These are phyloP conservation scores for Callopanchax toddi DNA, from an alignment of 2,113 vertebrate species.

Conservation along the genomic window DNA sequence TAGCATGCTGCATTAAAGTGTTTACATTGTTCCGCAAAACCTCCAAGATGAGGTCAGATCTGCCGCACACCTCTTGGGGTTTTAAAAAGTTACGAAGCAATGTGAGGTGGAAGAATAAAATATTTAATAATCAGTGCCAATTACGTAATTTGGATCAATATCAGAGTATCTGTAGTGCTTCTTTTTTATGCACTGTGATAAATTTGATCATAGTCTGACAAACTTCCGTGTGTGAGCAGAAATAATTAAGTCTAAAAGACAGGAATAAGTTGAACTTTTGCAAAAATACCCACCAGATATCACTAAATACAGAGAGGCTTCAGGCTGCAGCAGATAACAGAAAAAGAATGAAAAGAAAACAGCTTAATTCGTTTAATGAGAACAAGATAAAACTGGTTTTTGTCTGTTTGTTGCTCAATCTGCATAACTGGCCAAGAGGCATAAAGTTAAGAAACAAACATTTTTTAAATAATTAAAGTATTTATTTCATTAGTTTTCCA, in stretches of 20 bases:
- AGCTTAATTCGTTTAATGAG: neutral
- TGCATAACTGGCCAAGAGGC: neutral
- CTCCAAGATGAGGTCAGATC: conserved; percentile 16
- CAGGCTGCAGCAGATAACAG: neutral
- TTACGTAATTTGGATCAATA: neutral
- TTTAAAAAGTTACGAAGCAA: conserved; percentile 22
- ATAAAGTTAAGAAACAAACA: neutral
- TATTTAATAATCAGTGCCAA: conserved; percentile 24
- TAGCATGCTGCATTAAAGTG: conserved; percentile 45
- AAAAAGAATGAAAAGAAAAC: neutral
- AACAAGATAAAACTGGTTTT: neutral
- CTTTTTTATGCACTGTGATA: neutral
- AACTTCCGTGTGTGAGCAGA: neutral
- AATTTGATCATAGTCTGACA: neutral
- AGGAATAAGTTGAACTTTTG: neutral
- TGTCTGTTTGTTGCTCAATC: neutral
- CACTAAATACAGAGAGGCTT: conserved; percentile 1
- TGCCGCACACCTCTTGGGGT: neutral
- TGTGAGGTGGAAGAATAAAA: neutral
- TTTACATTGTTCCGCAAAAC: conserved; percentile 48
- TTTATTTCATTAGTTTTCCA: neutral
- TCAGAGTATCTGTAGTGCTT: neutral
- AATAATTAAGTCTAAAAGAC: neutral
- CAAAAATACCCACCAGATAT: neutral
- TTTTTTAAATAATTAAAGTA: conserved; percentile 3